Evolutionary conservation across 2,888 invertebrate species (phyloP), one percentile per base, ranked within the genome.

Genomic region (Caprella mutica): DNA sequence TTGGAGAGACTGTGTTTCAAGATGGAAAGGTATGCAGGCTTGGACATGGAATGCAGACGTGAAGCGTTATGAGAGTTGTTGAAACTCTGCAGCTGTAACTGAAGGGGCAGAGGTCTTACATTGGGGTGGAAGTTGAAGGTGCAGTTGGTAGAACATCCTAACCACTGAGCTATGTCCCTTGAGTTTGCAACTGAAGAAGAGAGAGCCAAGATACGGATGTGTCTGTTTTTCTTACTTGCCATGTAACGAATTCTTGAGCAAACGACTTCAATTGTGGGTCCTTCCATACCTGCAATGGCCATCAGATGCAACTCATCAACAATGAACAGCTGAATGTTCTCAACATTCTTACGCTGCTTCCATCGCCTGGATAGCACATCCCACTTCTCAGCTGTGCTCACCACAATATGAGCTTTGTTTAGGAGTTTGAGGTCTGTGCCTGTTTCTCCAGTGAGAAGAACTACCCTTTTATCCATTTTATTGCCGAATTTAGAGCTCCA

Each of bases 81-180:
- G 74, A 94, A 88, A 17, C 97, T 96, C 80, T 79, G 90, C 56
- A 98, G 92, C 70, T 97, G 96, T 44, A 98, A 75, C 71, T 98
- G 96, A 21, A 99, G 75, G 0, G 94, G 94, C 38, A 94, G 78
- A 0, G 97, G 98, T 1, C 98, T 78, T 2, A 97, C 96, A 70
- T 91, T 93, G 0, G 98, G 97, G 71, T 97, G 96, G 76, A 99
- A 99, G 77, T 98, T 99, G 76, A 97, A 99, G 2, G 92, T 89
- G 26, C 86, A 84, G 68, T 91, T 89, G 2, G 92, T 82, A 68
- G 85, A 86, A 70, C 94, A 94, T 21, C 96, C 96, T 42, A 97
- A 76, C 97, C 97, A 97, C 70, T 92, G 90, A 0, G 93, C 86
- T 4, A 94, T 84, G 74, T 97, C 96, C 66, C 88, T 82, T 0